A percentile compares a stretch with the other conserved stretches of the same genome.
phyloP scores from a whole-genome alignment of 2,888 invertebrate genomes.

The Zaprionus bogoriensis region DNA sequence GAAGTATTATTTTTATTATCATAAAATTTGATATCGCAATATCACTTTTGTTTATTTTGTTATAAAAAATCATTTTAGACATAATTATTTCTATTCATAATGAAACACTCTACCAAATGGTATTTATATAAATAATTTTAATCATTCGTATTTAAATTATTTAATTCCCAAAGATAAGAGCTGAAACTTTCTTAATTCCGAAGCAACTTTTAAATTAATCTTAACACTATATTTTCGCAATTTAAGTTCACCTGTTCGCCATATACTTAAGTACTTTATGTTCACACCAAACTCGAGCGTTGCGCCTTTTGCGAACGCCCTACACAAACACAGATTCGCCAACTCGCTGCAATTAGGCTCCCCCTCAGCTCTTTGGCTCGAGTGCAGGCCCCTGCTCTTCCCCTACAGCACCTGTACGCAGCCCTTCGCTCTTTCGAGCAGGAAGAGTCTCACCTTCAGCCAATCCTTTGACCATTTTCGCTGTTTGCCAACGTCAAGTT shows the following conservation, averaged over 20 bases:
- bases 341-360: neutral
- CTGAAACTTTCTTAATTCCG: neutral
- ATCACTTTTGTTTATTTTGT: too few species aligned
- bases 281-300: neutral
- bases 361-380: neutral
- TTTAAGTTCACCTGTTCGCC: neutral
- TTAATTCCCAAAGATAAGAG: too few species aligned
- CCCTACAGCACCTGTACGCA: conserved; percentile 4
- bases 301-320: neutral
- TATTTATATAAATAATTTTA: too few species aligned
- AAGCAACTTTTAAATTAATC: neutral
- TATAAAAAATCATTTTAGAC: too few species aligned
- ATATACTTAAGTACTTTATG: neutral
- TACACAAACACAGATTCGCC: neutral
- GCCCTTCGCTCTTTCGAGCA: neutral
- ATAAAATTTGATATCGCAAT: too few species aligned
- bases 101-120: too few species aligned
- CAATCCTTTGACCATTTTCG: conserved; percentile 3
- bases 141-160: too few species aligned
- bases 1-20: too few species aligned
- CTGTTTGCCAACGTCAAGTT: conserved; percentile 25
- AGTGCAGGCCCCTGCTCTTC: neutral
- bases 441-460: neutral
- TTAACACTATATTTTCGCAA: neutral
- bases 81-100: too few species aligned